Percentiles rank a stretch among this genome's conserved stretches.
phyloP scores from a whole-genome alignment of 2,797 vertebrate species.

The Natrix natrix region DNA sequence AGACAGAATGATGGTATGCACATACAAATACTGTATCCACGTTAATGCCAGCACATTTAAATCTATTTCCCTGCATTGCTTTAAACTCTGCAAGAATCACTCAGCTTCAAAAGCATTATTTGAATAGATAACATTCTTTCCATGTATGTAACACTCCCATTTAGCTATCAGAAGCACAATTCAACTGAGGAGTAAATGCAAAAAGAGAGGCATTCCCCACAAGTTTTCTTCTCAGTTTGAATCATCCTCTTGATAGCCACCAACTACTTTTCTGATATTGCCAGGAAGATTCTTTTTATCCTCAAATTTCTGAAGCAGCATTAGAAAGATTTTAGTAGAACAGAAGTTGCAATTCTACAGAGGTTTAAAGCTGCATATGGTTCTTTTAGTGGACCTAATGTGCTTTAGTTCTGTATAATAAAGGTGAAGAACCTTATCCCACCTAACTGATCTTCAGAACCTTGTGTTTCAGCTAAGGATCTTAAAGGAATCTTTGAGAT shows the following conservation, averaged over 20 bases:
- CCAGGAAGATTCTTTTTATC: not conserved
- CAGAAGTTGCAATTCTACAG: not conserved
- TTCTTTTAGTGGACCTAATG: no score
- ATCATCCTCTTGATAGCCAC: not conserved
- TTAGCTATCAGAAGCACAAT: not conserved
- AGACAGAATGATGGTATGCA: not conserved
- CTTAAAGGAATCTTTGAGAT: not conserved
- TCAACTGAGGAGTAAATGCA: not conserved
- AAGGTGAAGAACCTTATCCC: not conserved
- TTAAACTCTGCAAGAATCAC: not conserved
- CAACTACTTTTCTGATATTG: not conserved
- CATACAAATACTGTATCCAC: not conserved
- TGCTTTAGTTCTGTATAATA: not conserved
- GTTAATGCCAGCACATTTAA: not conserved
- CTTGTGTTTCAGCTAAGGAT: not conserved
- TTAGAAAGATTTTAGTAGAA: not conserved
- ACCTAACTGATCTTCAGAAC: not conserved
- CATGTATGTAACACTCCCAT: not conserved
- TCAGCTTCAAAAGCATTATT: not conserved
- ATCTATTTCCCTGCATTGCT: not conserved
- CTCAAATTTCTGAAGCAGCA: not conserved
- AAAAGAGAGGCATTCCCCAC: not conserved
- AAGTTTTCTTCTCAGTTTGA: not conserved
- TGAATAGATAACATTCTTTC: not conserved
- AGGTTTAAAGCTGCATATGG: not conserved